Base-by-base conservation (phyloP, 2,888 invertebrate species). In the Tanytarsus gracilentus region DNA sequence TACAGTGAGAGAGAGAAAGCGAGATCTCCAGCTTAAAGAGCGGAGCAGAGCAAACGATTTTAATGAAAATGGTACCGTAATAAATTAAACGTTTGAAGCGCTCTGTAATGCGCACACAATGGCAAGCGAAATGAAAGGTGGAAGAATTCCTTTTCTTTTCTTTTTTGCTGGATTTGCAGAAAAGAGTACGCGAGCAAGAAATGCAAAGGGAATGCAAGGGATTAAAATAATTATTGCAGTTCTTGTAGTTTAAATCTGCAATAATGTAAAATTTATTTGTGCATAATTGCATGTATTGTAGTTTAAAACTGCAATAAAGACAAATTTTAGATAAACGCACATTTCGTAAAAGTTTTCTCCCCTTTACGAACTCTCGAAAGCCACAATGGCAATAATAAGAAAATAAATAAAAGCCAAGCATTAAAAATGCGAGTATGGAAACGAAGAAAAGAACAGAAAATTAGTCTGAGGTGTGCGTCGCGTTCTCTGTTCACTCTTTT, bases 1-100 rank as follows among this genome's bases (percentile, higher is more conserved):
- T n/a, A n/a, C n/a, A n/a, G n/a, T n/a, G n/a, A n/a, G n/a, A n/a
- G n/a, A n/a, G n/a, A n/a, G n/a, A n/a, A n/a, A n/a, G n/a, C n/a
- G n/a, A n/a, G n/a, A n/a, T n/a, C n/a, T n/a, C n/a, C 16, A 44
- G 44, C 44, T 11, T 11, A 44, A 21, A 40, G n/a, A 9, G 16
- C 11, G 16, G 36, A 36, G 36, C 36, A 36, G 21, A 44, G 44
- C 44, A 44, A 44, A 23, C 44, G 21, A 44, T 44, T 49, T 53
- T 53, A 53, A 51, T 51, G 50, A 51, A 51, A 53, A 53, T 53
- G 53, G 53, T 53, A 53, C 53, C 36, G 53, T 39, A 53, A 53
- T 53, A 53, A 53, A 53, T 53, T 53, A 53, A 53, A 39, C 39
- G 53, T 29, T 44, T 29, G 16, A 39, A 53, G 53, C 27, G 53